Percentiles rank a stretch among this genome's conserved stretches.
phyloP scores from a whole-genome alignment of 2,797 vertebrate genomes.

The Gymnothorax javanicus region DNA sequence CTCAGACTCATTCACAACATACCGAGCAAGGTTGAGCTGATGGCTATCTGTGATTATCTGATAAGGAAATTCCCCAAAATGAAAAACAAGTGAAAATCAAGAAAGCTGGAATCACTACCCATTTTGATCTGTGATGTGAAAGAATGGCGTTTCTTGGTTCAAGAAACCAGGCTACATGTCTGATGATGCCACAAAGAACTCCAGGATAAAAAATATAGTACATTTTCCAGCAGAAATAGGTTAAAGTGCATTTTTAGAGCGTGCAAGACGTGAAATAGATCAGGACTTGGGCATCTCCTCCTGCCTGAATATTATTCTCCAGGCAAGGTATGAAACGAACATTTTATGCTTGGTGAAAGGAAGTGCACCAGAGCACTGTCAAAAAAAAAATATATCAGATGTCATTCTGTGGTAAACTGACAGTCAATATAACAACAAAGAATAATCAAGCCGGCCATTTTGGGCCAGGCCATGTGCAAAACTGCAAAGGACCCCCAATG shows the following conservation, averaged over 20 bases:
- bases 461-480: neutral
- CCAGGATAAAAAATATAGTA: neutral
- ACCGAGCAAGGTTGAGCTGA: neutral
- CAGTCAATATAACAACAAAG: neutral
- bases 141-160: neutral
- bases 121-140: neutral
- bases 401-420: neutral
- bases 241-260: neutral
- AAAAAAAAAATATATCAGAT: neutral
- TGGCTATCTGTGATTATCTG: neutral
- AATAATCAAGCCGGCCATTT: neutral
- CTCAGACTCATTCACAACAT: neutral
- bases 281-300: neutral
- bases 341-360: neutral
- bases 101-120: neutral
- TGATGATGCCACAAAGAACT: neutral
- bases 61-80: neutral
- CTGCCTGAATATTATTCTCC: neutral
- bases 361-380: neutral
- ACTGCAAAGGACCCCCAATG: neutral
- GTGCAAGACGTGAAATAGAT: neutral
- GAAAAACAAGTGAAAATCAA: neutral
- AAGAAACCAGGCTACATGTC: neutral
- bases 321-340: neutral
- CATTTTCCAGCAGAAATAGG: neutral